Evolutionary conservation across 2,888 invertebrate genomes (phyloP).

Genomic region (Cybosia mesomella): DNA sequence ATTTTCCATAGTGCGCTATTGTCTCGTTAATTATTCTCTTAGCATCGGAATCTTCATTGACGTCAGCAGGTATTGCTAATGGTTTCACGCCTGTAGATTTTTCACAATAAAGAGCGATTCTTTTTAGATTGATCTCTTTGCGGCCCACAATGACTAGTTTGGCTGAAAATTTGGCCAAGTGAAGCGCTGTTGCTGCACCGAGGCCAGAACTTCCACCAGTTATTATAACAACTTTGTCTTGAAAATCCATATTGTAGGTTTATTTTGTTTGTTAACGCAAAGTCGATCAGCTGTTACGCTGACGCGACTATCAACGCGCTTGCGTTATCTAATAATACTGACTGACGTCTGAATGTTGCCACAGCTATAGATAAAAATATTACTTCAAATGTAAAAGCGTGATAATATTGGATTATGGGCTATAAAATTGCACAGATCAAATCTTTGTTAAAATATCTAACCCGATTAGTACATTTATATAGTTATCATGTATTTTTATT

Average conservation of each 20-base stretch:
- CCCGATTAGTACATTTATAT: no score
- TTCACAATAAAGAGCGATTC: constrained; percentile 82
- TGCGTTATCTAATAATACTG: constrained; percentile 33
- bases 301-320: constrained; percentile 30
- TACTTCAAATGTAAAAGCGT: neutral
- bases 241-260: constrained; percentile 83
- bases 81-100: constrained; percentile 86
- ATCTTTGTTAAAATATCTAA: no score
- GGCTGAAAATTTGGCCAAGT: constrained; percentile 89
- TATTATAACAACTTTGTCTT: constrained; percentile 88
- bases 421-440: neutral
- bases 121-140: constrained; percentile 71
- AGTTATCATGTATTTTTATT: no score
- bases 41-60: constrained; percentile 89
- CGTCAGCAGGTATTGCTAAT: constrained; percentile 87
- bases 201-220: constrained; percentile 93
- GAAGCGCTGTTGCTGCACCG: constrained; percentile 90
- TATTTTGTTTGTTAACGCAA: constrained; percentile 35
- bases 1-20: constrained; percentile 89
- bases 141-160: constrained; percentile 88
- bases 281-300: constrained; percentile 49
- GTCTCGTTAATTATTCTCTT: constrained; percentile 90
- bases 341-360: constrained; percentile 39
- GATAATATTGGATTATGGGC: neutral
- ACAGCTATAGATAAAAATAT: neutral